Base-by-base conservation (phyloP, 2,888 invertebrate genomes). In the Amiota communis region DNA sequence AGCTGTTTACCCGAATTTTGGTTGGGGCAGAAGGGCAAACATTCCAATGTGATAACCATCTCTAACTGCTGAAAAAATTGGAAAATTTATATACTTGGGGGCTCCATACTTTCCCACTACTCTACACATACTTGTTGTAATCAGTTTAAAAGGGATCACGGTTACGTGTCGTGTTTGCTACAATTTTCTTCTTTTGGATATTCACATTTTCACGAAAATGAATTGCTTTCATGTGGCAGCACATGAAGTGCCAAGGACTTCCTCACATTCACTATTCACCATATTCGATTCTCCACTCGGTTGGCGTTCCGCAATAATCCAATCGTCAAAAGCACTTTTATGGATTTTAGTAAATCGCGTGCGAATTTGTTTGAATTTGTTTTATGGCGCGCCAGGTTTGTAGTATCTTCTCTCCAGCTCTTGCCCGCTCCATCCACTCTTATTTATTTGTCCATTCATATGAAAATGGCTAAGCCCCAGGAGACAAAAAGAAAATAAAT, bases 301-400 rank as follows among this genome's bases (percentile, higher is more conserved):
- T 70, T 77, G 72, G 74, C 71, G 76, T 78, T 74, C 74, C 79
- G 78, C 82, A 75, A 80, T 82, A 80, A 83, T 80, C 84, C 79
- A 85, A 84, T 82, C 81, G 79, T 76, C 77, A 65, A 74, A 75
- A 80, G 76, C 81, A 70, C 75, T 82, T 82, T 82, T 84, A 82
- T 83, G 85, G 82, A 72, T 79, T 79, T 84, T 80, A 76, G 80
- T 77, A 80, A 82, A 82, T 82, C 80, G 84, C 82, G 83, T 84
- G 84, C 76, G 75, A 82, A 84, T 85, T 84, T 78, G 75, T 74
- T 74, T 80, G 80, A 83, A 80, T 84, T 84, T 78, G 76, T 73
- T 79, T 20, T 59, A 20, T 10, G 59, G 59, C 59, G 11, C 11
- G 15, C 23, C 23, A 23, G 23, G 36, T 36, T 6, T 2, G 36